phyloP scores from a whole-genome alignment of 2,888 invertebrate genomes.

The Pogonocherus hispidulus region DNA sequence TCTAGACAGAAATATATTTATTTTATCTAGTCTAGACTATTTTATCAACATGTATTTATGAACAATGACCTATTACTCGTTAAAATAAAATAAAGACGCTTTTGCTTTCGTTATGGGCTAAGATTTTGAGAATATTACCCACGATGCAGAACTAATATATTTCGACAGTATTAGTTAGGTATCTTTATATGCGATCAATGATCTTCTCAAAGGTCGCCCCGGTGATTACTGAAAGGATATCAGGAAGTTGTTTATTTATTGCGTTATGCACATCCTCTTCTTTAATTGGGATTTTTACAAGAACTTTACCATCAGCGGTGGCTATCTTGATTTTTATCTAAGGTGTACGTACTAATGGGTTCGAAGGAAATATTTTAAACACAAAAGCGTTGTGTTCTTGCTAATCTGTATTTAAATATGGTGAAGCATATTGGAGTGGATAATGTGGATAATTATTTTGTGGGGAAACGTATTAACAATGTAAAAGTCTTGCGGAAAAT shows the following conservation, averaged over 20 bases:
- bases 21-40: not conserved
- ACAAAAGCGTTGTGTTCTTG: too few relatives aligned
- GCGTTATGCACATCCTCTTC: too few relatives aligned
- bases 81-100: slow-evolving; percentile 8
- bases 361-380: too few relatives aligned
- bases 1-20: not conserved
- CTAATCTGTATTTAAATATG: too few relatives aligned
- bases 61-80: slow-evolving; percentile 5
- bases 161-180: not conserved
- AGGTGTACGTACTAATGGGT: too few relatives aligned
- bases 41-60: slow-evolving; percentile 5
- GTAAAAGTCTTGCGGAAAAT: too few relatives aligned
- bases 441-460: too few relatives aligned
- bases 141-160: slow-evolving; percentile 24
- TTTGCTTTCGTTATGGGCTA: slow-evolving; percentile 29
- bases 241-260: not conserved
- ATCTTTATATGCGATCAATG: slow-evolving; percentile 7
- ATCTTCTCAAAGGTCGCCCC: not conserved
- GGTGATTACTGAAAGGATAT: not conserved
- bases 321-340: too few relatives aligned
- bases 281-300: too few relatives aligned
- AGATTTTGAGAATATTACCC: slow-evolving; percentile 9
- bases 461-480: too few relatives aligned
- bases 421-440: too few relatives aligned
- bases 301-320: too few relatives aligned